A percentile compares a stretch with the other conserved stretches of the same genome.
Conservation (phyloP, 2,888 invertebrate species). For the Clivina fossor region DNA sequence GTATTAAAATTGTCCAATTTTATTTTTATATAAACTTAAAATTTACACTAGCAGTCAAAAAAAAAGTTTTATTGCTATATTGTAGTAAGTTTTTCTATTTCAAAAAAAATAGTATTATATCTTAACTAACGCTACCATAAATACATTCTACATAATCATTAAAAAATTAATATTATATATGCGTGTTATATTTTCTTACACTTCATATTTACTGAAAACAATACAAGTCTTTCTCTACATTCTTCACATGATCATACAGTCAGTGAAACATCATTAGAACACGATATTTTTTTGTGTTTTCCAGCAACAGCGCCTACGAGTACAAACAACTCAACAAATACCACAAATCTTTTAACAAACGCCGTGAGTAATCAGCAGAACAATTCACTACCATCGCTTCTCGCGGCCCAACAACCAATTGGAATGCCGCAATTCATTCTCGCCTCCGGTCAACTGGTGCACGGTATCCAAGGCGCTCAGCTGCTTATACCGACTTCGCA, state of each 20-base stretch:
- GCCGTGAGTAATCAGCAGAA: constrained; percentile 26
- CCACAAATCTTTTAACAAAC: constrained; percentile 26
- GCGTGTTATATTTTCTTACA: no score
- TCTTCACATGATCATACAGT: background rate
- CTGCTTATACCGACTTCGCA: constrained; percentile 93
- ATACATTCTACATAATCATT: no score
- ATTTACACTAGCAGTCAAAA: no score
- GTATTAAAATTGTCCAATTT: no score
- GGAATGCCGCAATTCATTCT: constrained; percentile 90
- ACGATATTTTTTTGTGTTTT: constrained; percentile 10
- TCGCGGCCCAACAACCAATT: constrained; percentile 61
- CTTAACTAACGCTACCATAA: no score
- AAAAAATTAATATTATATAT: no score
- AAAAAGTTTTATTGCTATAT: no score
- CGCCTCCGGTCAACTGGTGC: constrained; percentile 88
- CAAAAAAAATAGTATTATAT: no score
- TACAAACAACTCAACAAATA: constrained; percentile 30
- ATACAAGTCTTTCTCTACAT: background rate
- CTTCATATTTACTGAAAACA: background rate
- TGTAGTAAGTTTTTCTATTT: no score
- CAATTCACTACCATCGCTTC: constrained; percentile 59
- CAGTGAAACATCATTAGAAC: no score
- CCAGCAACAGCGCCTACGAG: constrained; percentile 33
- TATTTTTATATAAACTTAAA: no score
- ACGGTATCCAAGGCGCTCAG: constrained; percentile 92